Evolutionary conservation across 2,797 vertebrate genomes (phyloP), one percentile per base, ranked within the genome.

Genomic region (Paratrypauchen microcephalus): DNA sequence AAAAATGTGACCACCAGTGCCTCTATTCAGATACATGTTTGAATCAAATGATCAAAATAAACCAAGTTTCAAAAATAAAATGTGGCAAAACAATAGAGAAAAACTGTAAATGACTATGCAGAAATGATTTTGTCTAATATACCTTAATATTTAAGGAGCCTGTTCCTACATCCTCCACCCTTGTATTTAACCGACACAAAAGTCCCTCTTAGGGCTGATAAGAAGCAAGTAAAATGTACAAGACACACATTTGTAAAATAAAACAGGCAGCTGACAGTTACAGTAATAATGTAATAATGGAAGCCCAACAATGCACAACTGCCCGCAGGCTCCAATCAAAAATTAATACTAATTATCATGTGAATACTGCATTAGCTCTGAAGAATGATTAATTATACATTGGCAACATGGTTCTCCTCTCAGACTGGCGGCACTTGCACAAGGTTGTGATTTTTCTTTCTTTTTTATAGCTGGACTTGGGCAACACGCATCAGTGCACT

Each of bases 281-380:
- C 92, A 92, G 85, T 91, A 87, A 92, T 88, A 84, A 82, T 84
- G 80, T 86, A 88, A 88, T 86, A 86, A 92, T 87, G 90, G 58
- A 77, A 45, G 76, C 69, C 73, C 75, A 83, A 91, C 92, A 91
- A 91, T 88, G 88, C 85, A 85, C 74, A 81, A 73, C 65, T 73
- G 85, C 86, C 92, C 83, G 56, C 62, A 78, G 92, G 91, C 90
- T 15, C 74, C 81, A 81, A 94, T 94, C 88, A 93, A 93, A 93
- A 93, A 93, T 93, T 90, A 83, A 93, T 93, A 73, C 88, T 92
- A 93, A 94, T 94, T 93, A 93, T 93, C 88, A 88, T 88, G 87
- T 92, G 89, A 91, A 93, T 92, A 86, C 87, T 91, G 85, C 90
- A 93, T 92, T 90, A 92, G 89, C 88, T 90, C 89, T 75, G 87